These are phyloP conservation scores for Apis cerana DNA, from an alignment of 1,140 invertebrate genomes.

Conservation along the genomic window DNA sequence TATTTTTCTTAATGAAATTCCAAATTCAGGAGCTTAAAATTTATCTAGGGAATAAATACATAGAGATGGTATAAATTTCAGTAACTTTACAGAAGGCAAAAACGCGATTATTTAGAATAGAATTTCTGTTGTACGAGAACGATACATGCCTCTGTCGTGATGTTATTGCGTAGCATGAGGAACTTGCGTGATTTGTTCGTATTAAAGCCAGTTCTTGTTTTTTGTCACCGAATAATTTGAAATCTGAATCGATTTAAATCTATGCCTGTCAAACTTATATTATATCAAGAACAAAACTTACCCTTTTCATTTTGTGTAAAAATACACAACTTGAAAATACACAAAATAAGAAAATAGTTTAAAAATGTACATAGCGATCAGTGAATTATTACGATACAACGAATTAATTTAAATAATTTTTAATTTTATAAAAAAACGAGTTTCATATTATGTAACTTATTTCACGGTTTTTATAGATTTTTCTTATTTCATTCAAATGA, in stretches of 20 bases:
- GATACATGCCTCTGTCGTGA: neutral
- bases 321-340: too few relatives aligned
- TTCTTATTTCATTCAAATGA: neutral
- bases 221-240: neutral
- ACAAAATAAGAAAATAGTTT: too few relatives aligned
- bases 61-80: neutral
- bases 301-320: too few relatives aligned
- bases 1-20: too few relatives aligned
- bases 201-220: neutral
- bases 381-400: neutral
- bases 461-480: neutral
- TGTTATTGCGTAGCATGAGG: neutral
- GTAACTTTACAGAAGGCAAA: neutral
- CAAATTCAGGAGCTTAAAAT: neutral
- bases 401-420: neutral
- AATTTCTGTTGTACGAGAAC: neutral
- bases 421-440: neutral
- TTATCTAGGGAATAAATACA: neutral
- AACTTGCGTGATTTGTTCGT: constrained; percentile 2
- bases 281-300: neutral
- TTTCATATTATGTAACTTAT: neutral
- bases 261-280: neutral
- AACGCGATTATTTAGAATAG: neutral
- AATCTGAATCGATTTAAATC: neutral
- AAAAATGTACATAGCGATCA: neutral